A percentile compares a stretch with the other conserved stretches of the same genome.
These are phyloP conservation scores for Eilema caniola DNA, from an alignment of 2,888 invertebrate genomes.

Conservation along the genomic window DNA sequence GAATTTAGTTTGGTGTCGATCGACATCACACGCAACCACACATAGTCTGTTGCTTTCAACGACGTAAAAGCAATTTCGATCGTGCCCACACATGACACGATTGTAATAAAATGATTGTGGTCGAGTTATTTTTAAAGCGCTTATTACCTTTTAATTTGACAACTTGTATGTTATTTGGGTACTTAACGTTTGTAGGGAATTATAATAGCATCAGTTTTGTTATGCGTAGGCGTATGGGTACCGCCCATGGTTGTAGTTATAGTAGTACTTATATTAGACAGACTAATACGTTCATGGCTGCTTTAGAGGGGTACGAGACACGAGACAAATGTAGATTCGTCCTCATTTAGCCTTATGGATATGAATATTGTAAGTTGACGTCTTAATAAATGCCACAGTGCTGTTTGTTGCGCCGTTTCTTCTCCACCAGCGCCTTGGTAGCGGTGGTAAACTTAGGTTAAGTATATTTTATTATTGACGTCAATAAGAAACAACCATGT, in stretches of 20 bases:
- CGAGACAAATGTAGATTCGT: too few relatives aligned
- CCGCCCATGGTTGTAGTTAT: not conserved
- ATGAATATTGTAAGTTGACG: too few relatives aligned
- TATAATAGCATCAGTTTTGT: not conserved
- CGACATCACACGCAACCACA: conserved; percentile 33
- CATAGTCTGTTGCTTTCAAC: not conserved
- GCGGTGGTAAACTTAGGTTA: too few relatives aligned
- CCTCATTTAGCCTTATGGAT: too few relatives aligned
- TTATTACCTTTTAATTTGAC: conserved; percentile 8
- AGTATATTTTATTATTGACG: too few relatives aligned
- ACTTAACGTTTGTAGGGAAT: not conserved
- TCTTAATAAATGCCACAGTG: too few relatives aligned
- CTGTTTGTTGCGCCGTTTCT: too few relatives aligned
- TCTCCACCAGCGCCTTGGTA: too few relatives aligned
- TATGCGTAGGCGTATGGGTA: not conserved
- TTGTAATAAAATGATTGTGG: conserved; percentile 3
- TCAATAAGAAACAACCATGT: too few relatives aligned
- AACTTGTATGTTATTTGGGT: not conserved
- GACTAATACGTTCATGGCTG: too few relatives aligned
- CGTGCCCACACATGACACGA: conserved; percentile 13
- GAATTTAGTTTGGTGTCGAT: conserved; percentile 28
- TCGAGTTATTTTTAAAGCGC: conserved; percentile 9
- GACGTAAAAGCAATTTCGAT: not conserved
- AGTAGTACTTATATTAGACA: not conserved
- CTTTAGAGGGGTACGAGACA: too few relatives aligned